A percentile compares a stretch with the other conserved stretches of the same genome.
Evolutionary conservation across 2,113 vertebrate species (phyloP).

Genomic region (Diphyllodes magnificus): DNA sequence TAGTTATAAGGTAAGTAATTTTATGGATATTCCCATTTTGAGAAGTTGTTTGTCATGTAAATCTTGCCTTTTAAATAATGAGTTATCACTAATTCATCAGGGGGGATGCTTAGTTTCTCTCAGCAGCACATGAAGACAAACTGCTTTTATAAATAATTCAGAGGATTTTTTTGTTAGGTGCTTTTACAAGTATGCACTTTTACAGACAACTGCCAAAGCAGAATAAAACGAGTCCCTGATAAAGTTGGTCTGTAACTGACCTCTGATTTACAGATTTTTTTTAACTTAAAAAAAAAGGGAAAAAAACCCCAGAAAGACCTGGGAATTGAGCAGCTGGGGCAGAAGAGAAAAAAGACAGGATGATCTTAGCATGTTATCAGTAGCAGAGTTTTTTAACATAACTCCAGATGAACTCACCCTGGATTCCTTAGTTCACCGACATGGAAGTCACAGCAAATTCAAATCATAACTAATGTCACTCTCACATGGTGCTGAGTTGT

Average conservation of each 20-base stretch:
- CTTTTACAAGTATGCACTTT: background rate
- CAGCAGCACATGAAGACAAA: background rate
- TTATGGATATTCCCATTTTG: background rate
- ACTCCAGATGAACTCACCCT: background rate
- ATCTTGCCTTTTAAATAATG: background rate
- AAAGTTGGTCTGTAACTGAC: background rate
- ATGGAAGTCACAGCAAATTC: background rate
- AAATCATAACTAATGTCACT: background rate
- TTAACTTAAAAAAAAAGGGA: background rate
- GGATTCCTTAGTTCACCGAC: background rate
- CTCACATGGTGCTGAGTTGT: background rate
- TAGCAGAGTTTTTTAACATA: background rate
- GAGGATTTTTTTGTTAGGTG: background rate
- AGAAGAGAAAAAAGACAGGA: background rate
- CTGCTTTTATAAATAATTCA: background rate
- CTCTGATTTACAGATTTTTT: background rate
- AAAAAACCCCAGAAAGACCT: fast-evolving
- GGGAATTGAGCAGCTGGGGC: background rate
- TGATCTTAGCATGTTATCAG: background rate
- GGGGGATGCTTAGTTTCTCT: background rate
- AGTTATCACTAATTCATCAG: background rate
- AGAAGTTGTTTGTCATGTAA: background rate
- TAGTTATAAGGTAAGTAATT: background rate
- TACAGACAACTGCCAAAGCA: background rate
- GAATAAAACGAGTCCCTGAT: background rate